These are phyloP conservation scores for Erythrocercus mccallii DNA, from an alignment of 2,113 vertebrate species.

Conservation along the genomic window DNA sequence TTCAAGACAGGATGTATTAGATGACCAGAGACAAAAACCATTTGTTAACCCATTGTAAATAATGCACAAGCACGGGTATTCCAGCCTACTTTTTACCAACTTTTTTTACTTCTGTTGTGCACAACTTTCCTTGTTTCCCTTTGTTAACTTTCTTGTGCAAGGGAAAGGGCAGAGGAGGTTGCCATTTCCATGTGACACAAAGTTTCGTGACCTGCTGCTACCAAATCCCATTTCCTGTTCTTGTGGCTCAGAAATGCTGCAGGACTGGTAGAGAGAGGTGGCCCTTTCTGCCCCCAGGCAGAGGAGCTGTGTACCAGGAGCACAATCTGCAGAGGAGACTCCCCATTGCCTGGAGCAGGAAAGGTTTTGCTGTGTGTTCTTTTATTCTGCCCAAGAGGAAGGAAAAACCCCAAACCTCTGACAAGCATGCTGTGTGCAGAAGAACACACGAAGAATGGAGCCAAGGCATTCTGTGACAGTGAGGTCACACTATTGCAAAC, in stretches of 20 bases:
- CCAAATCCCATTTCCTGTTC: not conserved
- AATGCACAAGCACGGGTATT: not conserved
- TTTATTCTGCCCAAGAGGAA: not conserved
- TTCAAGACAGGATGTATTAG: not conserved
- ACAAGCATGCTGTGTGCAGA: not conserved
- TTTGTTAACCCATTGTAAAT: not conserved
- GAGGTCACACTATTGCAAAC: not conserved
- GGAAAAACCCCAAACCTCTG: not conserved
- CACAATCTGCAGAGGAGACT: not conserved
- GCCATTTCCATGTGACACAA: not conserved
- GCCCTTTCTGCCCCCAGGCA: not conserved
- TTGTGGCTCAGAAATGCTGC: not conserved
- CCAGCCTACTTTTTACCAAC: not conserved
- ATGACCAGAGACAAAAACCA: not conserved
- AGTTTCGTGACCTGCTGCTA: not conserved
- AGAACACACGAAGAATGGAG: not conserved
- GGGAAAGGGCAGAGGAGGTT: not conserved
- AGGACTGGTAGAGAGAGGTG: rapidly evolving
- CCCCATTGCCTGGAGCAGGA: not conserved
- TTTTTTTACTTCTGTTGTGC: not conserved
- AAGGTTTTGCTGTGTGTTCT: not conserved
- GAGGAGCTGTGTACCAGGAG: rapidly evolving
- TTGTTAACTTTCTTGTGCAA: not conserved
- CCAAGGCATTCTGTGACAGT: rapidly evolving
- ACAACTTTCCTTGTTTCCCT: not conserved